A percentile compares a stretch with the other conserved stretches of the same genome.
phyloP scores from a whole-genome alignment of 2,888 invertebrate genomes.

The Aspidapion aeneum region DNA sequence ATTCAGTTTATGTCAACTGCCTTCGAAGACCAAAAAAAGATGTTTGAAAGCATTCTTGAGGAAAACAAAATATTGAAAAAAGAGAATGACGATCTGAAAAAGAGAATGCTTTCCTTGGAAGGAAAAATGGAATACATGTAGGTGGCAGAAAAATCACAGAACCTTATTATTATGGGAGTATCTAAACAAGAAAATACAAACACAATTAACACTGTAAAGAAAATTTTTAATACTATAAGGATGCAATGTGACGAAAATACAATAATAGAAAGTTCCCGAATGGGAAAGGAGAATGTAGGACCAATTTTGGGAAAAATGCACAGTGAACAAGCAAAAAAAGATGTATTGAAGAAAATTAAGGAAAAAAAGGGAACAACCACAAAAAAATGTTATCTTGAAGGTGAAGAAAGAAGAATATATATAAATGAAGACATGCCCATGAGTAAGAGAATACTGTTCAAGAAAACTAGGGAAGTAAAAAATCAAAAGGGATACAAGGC shows the following conservation, averaged over 20 bases:
- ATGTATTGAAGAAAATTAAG: too few species aligned
- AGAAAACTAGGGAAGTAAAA: too few species aligned
- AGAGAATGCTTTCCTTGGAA: conserved; percentile 7
- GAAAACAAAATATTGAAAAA: conserved; percentile 13
- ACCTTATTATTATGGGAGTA: conserved; percentile 5
- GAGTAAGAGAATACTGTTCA: too few species aligned
- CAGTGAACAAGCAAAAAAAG: too few species aligned
- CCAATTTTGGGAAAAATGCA: background rate
- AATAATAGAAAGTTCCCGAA: background rate
- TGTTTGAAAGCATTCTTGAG: conserved; percentile 3
- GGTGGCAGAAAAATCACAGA: conserved; percentile 2
- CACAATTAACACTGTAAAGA: too few species aligned
- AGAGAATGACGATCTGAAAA: conserved; percentile 9
- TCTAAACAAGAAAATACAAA: conserved; percentile 3
- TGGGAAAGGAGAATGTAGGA: background rate
- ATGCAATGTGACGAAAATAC: background rate
- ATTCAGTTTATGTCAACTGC: conserved; percentile 7
- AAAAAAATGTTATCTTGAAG: too few species aligned
- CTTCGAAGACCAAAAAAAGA: conserved; percentile 2
- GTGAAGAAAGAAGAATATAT: too few species aligned
- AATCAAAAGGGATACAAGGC: too few species aligned
- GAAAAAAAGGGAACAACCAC: too few species aligned
- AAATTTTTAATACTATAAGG: background rate
- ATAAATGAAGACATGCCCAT: too few species aligned
- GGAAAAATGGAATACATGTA: conserved; percentile 3